Conservation (phyloP, 2,888 invertebrate genomes). For the Sarcophaga carnaria region DNA sequence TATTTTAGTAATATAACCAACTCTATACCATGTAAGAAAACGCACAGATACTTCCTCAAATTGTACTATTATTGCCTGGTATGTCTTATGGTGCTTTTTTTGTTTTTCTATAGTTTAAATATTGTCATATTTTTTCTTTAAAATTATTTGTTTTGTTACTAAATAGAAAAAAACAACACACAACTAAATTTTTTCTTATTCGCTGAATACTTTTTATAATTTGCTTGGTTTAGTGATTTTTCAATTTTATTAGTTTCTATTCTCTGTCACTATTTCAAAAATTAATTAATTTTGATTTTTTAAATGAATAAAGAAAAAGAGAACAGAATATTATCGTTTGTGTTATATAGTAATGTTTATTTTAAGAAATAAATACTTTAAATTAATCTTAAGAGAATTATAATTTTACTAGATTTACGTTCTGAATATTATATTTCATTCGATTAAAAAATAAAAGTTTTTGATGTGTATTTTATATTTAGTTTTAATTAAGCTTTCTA, state of each 20-base stretch:
- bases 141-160: neutral
- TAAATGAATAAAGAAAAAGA: neutral
- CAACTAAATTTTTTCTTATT: too few species aligned
- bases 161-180: neutral
- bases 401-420: neutral
- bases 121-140: neutral
- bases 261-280: too few species aligned
- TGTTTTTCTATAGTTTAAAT: slow-evolving; percentile 26
- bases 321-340: neutral
- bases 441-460: neutral
- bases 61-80: slow-evolving; percentile 21
- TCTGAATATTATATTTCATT: neutral
- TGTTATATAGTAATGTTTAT: neutral
- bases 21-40: neutral
- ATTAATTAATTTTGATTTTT: neutral
- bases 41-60: slow-evolving; percentile 44
- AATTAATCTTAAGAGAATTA: neutral
- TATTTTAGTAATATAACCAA: neutral
- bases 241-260: neutral
- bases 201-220: neutral
- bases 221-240: neutral
- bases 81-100: slow-evolving; percentile 61
- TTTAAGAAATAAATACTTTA: neutral
- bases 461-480: neutral
- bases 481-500: neutral